These are phyloP conservation scores for Crocodylus rhombifer DNA, from an alignment of 2,797 vertebrate genomes.

Conservation along the genomic window DNA sequence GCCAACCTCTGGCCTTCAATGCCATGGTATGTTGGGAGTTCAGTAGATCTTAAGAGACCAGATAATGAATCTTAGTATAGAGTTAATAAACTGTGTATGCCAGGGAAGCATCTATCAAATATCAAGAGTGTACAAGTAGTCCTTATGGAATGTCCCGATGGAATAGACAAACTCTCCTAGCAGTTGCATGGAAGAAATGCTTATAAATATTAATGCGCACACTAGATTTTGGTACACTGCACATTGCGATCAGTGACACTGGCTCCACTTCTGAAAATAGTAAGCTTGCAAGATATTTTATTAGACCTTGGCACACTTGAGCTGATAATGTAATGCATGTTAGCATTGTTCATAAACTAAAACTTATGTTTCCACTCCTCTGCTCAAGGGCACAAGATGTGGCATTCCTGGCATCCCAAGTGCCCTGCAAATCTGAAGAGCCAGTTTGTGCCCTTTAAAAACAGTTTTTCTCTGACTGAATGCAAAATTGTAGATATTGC, in stretches of 20 bases:
- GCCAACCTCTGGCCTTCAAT: not conserved
- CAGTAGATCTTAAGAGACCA: not conserved
- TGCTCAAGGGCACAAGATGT: rapidly evolving
- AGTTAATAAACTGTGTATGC: not conserved
- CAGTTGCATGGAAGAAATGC: not conserved
- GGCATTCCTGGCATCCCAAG: not conserved
- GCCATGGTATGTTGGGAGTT: not conserved
- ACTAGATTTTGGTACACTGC: not conserved
- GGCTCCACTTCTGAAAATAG: not conserved
- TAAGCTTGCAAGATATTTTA: not conserved
- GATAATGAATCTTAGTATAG: not conserved
- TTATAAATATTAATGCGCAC: not conserved
- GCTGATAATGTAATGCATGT: not conserved
- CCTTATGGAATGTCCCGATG: not conserved
- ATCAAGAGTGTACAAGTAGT: not conserved
- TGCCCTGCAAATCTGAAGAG: not conserved
- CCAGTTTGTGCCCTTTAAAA: not conserved
- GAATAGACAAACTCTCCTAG: not conserved
- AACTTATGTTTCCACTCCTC: not conserved
- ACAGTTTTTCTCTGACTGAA: not conserved
- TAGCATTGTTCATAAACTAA: not conserved
- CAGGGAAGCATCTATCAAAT: not conserved
- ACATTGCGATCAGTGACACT: not conserved
- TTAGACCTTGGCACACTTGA: not conserved
- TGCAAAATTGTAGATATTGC: too few relatives aligned